A percentile compares a stretch with the other conserved stretches of the same genome.
phyloP scores from a whole-genome alignment of 2,888 invertebrate species.

The Drosophila nr. perissopoda region DNA sequence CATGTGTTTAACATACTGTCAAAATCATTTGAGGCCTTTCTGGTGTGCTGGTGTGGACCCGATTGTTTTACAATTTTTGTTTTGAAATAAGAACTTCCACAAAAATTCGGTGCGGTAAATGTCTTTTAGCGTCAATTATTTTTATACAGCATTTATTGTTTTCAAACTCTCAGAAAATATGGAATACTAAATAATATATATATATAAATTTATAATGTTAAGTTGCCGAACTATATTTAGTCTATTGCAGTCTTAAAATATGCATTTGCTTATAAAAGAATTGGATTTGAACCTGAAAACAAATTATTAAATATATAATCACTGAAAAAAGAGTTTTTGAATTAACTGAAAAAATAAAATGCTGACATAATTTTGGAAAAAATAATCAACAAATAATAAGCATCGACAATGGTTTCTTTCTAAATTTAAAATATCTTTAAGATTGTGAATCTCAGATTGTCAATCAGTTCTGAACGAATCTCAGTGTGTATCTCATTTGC shows the following conservation, averaged over 20 bases:
- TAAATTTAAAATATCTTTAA: background rate
- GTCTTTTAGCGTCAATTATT: background rate
- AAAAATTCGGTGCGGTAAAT: background rate
- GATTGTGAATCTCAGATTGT: background rate
- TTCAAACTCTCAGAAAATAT: background rate
- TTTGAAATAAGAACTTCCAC: background rate
- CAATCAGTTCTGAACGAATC: background rate
- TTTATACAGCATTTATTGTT: background rate
- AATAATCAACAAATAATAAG: background rate
- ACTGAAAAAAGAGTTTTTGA: background rate
- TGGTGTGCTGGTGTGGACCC: background rate
- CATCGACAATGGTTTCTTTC: background rate
- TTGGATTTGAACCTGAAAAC: background rate
- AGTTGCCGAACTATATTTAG: background rate
- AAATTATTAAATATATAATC: background rate
- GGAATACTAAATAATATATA: background rate
- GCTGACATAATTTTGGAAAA: background rate
- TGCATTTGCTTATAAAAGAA: background rate
- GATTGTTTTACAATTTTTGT: background rate
- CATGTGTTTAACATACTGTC: slow-evolving; percentile 67
- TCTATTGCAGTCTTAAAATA: background rate
- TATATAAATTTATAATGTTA: background rate
- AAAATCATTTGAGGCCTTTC: background rate
- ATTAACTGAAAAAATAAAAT: background rate
- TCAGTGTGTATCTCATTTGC: background rate